These are phyloP conservation scores for Benthochromis sp. DNA, from an alignment of 2,113 vertebrate genomes.

Conservation along the genomic window DNA sequence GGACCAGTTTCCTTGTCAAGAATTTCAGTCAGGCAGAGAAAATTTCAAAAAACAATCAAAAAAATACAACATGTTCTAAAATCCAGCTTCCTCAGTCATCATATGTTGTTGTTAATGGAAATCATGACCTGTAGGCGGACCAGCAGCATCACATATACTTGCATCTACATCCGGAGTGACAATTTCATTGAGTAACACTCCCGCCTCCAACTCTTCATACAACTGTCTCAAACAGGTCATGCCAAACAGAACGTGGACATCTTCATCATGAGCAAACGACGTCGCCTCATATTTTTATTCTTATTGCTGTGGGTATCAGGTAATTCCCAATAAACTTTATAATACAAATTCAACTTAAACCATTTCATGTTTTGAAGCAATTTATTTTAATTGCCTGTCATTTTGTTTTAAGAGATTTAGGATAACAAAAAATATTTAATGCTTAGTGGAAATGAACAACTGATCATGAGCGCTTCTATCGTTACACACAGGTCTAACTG, in stretches of 20 bases:
- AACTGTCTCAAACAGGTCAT: neutral
- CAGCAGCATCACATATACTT: neutral
- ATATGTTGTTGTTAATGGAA: rapidly evolving
- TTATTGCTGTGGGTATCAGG: neutral
- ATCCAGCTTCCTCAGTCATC: neutral
- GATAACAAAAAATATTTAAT: neutral
- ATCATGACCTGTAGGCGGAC: rapidly evolving
- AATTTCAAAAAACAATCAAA: rapidly evolving
- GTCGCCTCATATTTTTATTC: neutral
- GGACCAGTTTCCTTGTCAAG: neutral
- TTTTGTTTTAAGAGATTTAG: neutral
- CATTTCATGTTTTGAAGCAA: rapidly evolving
- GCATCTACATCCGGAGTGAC: neutral
- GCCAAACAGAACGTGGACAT: rapidly evolving
- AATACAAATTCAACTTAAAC: neutral
- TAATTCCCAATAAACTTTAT: neutral
- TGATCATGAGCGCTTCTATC: rapidly evolving
- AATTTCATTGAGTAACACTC: neutral
- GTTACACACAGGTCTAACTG: neutral
- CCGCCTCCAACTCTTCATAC: neutral
- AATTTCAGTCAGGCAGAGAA: neutral
- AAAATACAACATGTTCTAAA: rapidly evolving
- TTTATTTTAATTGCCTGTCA: rapidly evolving
- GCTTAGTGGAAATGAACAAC: rapidly evolving
- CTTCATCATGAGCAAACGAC: neutral